Conservation (phyloP, 1,140 invertebrate genomes). For the Philotrypesis tridentata region DNA sequence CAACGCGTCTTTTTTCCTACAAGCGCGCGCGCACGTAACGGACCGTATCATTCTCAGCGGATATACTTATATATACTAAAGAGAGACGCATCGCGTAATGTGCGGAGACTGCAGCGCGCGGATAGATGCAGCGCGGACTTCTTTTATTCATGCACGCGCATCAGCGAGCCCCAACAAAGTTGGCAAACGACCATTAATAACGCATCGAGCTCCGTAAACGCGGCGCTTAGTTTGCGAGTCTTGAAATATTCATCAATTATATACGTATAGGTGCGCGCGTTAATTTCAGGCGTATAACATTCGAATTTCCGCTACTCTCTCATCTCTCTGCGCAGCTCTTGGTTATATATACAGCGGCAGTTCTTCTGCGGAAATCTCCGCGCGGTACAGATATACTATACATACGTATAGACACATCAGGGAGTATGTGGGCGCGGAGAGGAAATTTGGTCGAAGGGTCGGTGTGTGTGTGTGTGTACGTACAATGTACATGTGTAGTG, state of each 20-base stretch:
- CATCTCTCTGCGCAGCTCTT: too few species aligned
- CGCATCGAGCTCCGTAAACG: not conserved
- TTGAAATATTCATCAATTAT: slow-evolving; percentile 24
- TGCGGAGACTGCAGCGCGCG: too few species aligned
- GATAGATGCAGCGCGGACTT: too few species aligned
- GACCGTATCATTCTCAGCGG: too few species aligned
- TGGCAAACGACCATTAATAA: not conserved
- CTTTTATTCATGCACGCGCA: slow-evolving; percentile 2
- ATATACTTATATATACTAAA: too few species aligned
- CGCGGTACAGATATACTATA: not conserved
- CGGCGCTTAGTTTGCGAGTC: not conserved
- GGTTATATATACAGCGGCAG: not conserved
- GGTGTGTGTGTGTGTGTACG: too few species aligned
- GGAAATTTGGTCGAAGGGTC: not conserved
- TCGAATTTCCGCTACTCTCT: slow-evolving; percentile 4
- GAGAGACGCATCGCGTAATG: too few species aligned
- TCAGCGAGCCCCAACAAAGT: too few species aligned
- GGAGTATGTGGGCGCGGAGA: not conserved
- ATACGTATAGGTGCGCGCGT: not conserved
- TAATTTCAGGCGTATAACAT: slow-evolving; percentile 18
- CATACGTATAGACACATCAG: too few species aligned
- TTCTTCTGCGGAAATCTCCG: not conserved
- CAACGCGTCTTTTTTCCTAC: too few species aligned
- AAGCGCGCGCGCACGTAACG: too few species aligned
- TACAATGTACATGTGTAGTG: too few species aligned